Base-by-base conservation (phyloP, 1,140 invertebrate genomes). In the Brachionus plicatilis region DNA sequence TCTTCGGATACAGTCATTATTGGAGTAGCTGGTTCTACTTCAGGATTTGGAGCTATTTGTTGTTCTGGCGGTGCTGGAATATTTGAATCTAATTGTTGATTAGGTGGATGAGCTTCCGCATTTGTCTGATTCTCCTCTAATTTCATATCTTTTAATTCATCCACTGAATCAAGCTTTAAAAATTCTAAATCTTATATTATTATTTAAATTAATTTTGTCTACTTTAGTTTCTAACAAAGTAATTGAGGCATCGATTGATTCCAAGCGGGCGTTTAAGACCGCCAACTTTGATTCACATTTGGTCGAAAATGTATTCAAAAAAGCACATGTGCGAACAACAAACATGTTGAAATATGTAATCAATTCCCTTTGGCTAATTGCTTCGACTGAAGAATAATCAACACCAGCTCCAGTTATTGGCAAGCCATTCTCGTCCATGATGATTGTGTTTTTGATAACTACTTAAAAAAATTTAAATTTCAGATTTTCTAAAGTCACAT, bases 391-490 rank as follows among this genome's bases (percentile, higher is more conserved):
- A 17, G 79, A 60, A 68, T 82, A 82, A 29, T 82, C 43, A 41
- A 82, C 79, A 27, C 79, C 79, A 65, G 79, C 53, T 65, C 79
- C 79, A 33, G 79, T 82, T 41, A 82, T 82, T 11, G 79, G 79
- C 53, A 82, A 68, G 41, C 79, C 79, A 68, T 82, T 82, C 45
- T 82, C 79, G 20, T 82, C 79, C 79, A 82, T 80, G 29, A 56
- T 75, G 8, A 43, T 17, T 76, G 27, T 24, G 43, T 76, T 76
- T 37, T 76, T 37, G 33, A 37, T 37, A 37, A 37, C 33, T 37
- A 37, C 33, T 6, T 37, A 37, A 37, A 7, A 37, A 37, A 6
- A 37, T 37, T 37, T 33, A 33, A 45, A 17, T 75, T 75, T 75
- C 14, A 45, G 9, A 43, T 43, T 75, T 75, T 24, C 24, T 11